A percentile compares a stretch with the other conserved stretches of the same genome.
These are phyloP conservation scores for Hirundichthys speculiger DNA, from an alignment of 2,113 vertebrate species.

Conservation along the genomic window DNA sequence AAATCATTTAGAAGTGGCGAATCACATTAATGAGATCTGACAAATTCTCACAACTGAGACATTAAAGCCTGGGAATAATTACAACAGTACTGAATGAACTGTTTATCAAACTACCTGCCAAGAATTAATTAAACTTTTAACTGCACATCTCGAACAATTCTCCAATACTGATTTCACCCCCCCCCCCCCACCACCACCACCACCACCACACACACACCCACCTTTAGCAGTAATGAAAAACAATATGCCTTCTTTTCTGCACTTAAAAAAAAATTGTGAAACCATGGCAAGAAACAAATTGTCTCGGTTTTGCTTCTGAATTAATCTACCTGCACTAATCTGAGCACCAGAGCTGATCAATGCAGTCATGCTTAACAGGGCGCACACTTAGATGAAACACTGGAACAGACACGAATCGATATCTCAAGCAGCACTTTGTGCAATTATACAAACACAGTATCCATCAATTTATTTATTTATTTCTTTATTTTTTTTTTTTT, in stretches of 20 bases:
- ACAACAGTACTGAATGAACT: too few relatives aligned
- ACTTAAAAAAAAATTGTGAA: slow-evolving; percentile 21
- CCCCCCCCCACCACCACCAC: neutral
- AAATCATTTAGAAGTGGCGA: too few relatives aligned
- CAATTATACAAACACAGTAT: slow-evolving; percentile 34
- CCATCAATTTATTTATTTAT: too few relatives aligned
- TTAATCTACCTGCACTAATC: neutral
- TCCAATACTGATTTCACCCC: neutral
- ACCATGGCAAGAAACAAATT: neutral
- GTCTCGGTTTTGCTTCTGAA: neutral
- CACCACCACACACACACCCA: too few relatives aligned
- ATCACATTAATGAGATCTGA: too few relatives aligned
- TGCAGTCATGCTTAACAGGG: slow-evolving; percentile 11
- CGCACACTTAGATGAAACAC: slow-evolving; percentile 22
- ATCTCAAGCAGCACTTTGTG: slow-evolving; percentile 32
- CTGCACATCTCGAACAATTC: neutral
- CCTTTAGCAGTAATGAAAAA: too few relatives aligned
- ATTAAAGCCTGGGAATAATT: too few relatives aligned
- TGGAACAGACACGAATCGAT: slow-evolving; percentile 38
- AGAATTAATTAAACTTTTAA: too few relatives aligned
- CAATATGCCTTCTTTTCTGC: slow-evolving; percentile 19
- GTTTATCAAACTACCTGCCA: too few relatives aligned
- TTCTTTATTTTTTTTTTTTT: too few relatives aligned
- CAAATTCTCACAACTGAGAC: too few relatives aligned
- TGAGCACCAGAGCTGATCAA: slow-evolving; percentile 20